Base-by-base conservation (phyloP, 2,113 vertebrate species). In the Istiophorus platypterus region DNA sequence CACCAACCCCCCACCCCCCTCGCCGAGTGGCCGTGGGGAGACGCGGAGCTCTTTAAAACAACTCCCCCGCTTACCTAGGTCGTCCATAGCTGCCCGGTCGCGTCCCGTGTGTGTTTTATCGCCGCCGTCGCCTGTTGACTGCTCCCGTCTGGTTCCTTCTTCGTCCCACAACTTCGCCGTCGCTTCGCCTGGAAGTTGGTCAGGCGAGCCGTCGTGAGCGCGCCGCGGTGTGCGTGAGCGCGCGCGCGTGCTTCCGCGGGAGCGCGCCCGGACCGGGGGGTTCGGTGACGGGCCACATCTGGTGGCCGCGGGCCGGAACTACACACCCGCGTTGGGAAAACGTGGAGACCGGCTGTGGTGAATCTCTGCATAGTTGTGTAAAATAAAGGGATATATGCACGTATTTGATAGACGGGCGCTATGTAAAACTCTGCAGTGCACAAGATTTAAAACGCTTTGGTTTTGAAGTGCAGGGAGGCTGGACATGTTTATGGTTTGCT, bases 21-120 rank as follows among this genome's bases (percentile, higher is more conserved):
- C 61, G 72, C 34, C 37, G n/a, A 58, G 37, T 12, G 14, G 14
- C 57, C 6, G 12, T 1, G 54, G 2, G 41, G 70, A 74, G 8
- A 26, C 31, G 29, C 12, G 2, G 2, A 14, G 39, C 27, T 15
- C 0, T 0, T 39, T 7, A 6, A 11, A 61, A 45, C 24, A 22
- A 6, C 7, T 18, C 37, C 1, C 18, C 7, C 10, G 88, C 92
- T 95, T 72, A 96, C 95, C 95, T 67, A 96, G 81, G 56, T 96
- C 95, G 70, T 96, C 95, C 95, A 96, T 96, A 24, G 69, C 61
- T 68, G 76, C 14, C 81, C 34, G 82, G 14, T 69, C 83, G 58
- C 2, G 52, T 26, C 37, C 77, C 27, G 67, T 12, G 64, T 76
- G 66, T 8, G 31, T 29, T 45, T 70, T 11, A 1, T 52, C 66